Base-by-base conservation (phyloP, 1,140 invertebrate species). In the Solenopsis fugax region DNA sequence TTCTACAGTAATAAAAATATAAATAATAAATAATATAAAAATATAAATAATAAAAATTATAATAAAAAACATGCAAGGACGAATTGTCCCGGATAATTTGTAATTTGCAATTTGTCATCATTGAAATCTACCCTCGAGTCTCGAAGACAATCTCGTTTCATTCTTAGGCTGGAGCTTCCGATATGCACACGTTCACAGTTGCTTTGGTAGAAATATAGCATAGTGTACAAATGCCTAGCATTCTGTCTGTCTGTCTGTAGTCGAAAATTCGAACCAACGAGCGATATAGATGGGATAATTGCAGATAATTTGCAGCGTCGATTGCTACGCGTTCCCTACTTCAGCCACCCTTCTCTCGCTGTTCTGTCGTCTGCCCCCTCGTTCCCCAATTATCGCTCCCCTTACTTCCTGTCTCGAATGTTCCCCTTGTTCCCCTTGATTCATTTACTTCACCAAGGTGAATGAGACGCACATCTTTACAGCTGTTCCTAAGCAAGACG, bases 251-350 rank as follows among this genome's bases (percentile, higher is more conserved):
- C 87, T 88, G 77, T 89, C 89, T 87, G 76, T 54, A 85, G 81
- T 41, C n/a, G 69, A 88, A 86, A 78, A 81, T 45, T 72, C 88
- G 82, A 86, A 85, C 80, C 80, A 88, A 88, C 86, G 87, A 90
- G 89, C 87, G 72, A 89, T 88, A 92, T 89, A 91, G 87, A 88
- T 86, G 91, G 85, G 85, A 92, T 92, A 92, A 92, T 91, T 90
- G 89, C 88, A 89, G 89, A 92, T 92, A 91, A 92, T 92, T 92
- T 91, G 87, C 88, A 89, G 88, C 87, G 91, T 88, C 90, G 91
- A 91, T 92, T 92, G 88, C 88, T 88, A 91, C 81, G 90, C 88
- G 85, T 91, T 91, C 87, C 72, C 87, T 77, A 90, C 88, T 90
- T 85, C 52, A 90, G 81, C 62, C 81, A 90, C 89, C 89, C 89